phyloP scores from a whole-genome alignment of 1,140 invertebrate species.

The Trichonephila inaurata region DNA sequence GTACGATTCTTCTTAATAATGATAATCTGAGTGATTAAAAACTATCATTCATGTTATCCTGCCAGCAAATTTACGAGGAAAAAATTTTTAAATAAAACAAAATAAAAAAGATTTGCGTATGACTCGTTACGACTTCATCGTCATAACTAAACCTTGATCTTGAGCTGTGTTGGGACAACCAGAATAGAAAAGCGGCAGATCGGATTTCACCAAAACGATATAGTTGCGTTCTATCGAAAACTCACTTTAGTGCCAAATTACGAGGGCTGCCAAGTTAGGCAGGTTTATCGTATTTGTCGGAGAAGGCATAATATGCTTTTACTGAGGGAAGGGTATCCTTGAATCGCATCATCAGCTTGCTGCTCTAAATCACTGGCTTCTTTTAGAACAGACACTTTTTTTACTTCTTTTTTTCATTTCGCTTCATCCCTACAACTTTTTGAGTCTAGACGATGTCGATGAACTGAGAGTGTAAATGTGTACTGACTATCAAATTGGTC shows the following conservation, averaged over 20 bases:
- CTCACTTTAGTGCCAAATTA: conserved; percentile 63
- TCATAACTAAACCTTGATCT: conserved; percentile 60
- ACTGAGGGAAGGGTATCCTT: conserved; percentile 18
- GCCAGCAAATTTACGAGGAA: background rate
- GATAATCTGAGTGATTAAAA: background rate
- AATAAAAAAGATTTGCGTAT: background rate
- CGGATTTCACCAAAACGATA: conserved; percentile 31
- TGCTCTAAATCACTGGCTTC: conserved; percentile 57
- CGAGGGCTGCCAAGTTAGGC: conserved; percentile 52
- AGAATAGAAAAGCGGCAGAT: conserved; percentile 64
- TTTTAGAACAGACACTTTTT: conserved; percentile 61
- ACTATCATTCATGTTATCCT: background rate
- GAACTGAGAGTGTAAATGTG: conserved; percentile 59
- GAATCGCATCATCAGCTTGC: conserved; percentile 72
- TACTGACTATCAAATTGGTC: conserved; percentile 22
- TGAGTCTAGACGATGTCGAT: conserved; percentile 70
- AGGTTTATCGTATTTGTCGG: conserved; percentile 52
- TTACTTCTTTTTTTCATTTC: conserved; percentile 20
- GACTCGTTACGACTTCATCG: background rate
- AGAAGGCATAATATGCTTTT: conserved; percentile 52
- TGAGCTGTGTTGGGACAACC: conserved; percentile 10
- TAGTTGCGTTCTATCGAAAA: conserved; percentile 61
- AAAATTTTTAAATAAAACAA: background rate
- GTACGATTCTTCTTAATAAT: background rate
- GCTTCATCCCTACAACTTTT: conserved; percentile 37